A percentile compares a stretch with the other conserved stretches of the same genome.
phyloP scores from a whole-genome alignment of 2,113 vertebrate genomes.

The Nannospalax galili region DNA sequence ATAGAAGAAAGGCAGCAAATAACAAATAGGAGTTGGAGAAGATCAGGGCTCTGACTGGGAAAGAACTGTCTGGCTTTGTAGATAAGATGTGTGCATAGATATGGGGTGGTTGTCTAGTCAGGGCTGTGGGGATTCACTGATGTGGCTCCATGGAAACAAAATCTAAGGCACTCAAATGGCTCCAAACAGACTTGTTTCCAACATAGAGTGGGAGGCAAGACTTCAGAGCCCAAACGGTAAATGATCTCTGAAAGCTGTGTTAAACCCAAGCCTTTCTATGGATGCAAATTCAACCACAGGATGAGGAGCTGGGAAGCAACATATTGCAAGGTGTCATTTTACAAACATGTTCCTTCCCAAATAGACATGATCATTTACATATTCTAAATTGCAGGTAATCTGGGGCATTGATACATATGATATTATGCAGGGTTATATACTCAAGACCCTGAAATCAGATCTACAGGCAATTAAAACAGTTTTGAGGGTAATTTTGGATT shows the following conservation, averaged over 20 bases:
- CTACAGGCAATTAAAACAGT: not conserved
- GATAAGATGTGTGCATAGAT: not conserved
- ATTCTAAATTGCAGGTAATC: not conserved
- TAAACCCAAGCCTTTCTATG: not conserved
- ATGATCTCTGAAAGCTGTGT: not conserved
- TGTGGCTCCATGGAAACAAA: not conserved
- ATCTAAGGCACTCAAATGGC: not conserved
- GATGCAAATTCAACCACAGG: not conserved
- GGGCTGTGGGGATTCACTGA: not conserved
- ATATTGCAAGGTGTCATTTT: not conserved
- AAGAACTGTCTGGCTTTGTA: not conserved
- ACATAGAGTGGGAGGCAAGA: not conserved
- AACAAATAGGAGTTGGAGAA: constrained; percentile 32
- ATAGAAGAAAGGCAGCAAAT: not conserved
- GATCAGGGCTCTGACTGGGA: not conserved
- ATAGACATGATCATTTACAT: not conserved
- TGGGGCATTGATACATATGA: not conserved
- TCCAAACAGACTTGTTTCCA: not conserved
- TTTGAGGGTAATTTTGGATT: not conserved
- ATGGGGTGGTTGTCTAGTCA: not conserved
- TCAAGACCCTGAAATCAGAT: not conserved
- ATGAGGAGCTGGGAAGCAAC: not conserved
- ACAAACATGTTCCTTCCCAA: not conserved
- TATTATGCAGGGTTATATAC: not conserved
- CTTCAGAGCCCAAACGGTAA: not conserved